Evolutionary conservation across 2,797 vertebrate genomes (phyloP).

Genomic region (Cercopithecus neglectus): DNA sequence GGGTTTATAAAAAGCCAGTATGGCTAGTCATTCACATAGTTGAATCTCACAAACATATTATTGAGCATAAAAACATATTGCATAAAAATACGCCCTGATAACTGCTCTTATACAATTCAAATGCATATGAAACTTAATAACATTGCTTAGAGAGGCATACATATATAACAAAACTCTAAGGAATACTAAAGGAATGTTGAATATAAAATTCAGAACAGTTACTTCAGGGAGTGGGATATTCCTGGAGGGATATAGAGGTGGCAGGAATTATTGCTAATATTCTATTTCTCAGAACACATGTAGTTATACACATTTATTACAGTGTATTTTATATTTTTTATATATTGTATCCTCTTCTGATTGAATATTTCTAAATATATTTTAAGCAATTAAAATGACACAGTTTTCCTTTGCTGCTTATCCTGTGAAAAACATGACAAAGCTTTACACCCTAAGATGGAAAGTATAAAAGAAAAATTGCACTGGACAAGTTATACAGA

Average conservation of each 20-base stretch:
- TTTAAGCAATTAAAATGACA: not conserved
- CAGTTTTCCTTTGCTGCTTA: not conserved
- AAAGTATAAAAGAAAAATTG: not conserved
- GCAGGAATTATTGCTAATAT: not conserved
- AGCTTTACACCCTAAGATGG: not conserved
- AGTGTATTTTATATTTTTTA: not conserved
- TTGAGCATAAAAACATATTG: not conserved
- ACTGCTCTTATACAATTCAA: not conserved
- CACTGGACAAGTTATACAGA: not conserved
- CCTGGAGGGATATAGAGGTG: not conserved
- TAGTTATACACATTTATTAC: not conserved
- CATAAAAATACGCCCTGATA: not conserved
- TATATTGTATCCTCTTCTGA: not conserved
- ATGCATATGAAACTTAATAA: not conserved
- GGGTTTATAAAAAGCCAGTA: not conserved
- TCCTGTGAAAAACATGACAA: not conserved
- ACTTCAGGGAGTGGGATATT: not conserved
- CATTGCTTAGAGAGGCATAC: not conserved
- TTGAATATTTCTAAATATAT: not conserved
- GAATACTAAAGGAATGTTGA: not conserved
- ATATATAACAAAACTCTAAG: not conserved
- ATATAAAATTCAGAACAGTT: slow-evolving; percentile 5
- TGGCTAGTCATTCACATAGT: not conserved
- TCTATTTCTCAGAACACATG: not conserved
- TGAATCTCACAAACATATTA: not conserved